Evolutionary conservation across 2,888 invertebrate genomes (phyloP).

Genomic region (Taphrorychus bicolor): DNA sequence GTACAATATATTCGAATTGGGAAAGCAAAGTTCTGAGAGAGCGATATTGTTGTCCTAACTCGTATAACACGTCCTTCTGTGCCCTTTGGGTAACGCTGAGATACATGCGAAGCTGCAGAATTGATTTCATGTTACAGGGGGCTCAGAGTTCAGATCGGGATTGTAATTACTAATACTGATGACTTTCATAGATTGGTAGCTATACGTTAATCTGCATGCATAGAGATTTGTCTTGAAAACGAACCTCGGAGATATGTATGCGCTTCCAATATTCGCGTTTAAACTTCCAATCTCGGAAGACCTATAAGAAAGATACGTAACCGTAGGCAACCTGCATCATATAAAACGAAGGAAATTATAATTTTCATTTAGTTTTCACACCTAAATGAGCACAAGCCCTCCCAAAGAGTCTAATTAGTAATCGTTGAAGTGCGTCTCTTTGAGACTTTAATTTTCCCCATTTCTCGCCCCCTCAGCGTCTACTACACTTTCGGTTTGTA

Average conservation of each 20-base stretch:
- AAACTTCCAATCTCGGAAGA: background rate
- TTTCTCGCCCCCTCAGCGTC: conserved; percentile 27
- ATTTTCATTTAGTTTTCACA: conserved; percentile 52
- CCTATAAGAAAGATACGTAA: conserved; percentile 9
- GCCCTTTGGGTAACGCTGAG: conserved; percentile 12
- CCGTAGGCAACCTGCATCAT: conserved; percentile 18
- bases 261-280: too few species aligned
- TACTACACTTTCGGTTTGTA: conserved; percentile 30
- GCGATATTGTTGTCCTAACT: conserved; percentile 10
- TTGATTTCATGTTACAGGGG: conserved; percentile 11
- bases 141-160: background rate
- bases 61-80: conserved; percentile 9
- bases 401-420: conserved; percentile 46
- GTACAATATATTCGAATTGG: background rate
- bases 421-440: conserved; percentile 46
- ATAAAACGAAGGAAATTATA: conserved; percentile 37
- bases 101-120: conserved; percentile 2
- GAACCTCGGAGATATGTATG: background rate
- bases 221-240: background rate
- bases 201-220: background rate
- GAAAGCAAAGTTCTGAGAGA: conserved; percentile 5
- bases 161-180: background rate
- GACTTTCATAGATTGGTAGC: background rate
- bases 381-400: conserved; percentile 40
- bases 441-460: conserved; percentile 43